Base-by-base conservation (phyloP, 2,888 invertebrate genomes). In the Caenorhabditis doughertyi region DNA sequence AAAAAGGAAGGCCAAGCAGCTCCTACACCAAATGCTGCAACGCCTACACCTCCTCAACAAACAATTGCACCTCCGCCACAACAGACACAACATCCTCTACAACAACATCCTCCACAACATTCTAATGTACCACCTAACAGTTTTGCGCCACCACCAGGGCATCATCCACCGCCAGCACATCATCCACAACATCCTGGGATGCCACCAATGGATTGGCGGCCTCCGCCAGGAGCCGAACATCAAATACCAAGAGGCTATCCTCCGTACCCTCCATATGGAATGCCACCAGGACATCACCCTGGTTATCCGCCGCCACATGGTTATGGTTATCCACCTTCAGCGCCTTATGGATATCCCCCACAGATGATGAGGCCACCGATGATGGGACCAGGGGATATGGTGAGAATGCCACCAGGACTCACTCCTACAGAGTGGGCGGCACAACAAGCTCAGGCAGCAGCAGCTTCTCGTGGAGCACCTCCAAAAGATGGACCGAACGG, bases 341-440 rank as follows among this genome's bases (percentile, higher is more conserved):
- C 53, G 1, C 47, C 42, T 3, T 71, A 65, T 18, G 65, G 65
- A 11, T 65, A 76, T 32, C 76, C 81, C 0, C 73, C 73, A 13
- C 60, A 79, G 2, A 86, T 86, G 86, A 88, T 88, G 86, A 71
- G 88, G 44, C 84, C 85, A 23, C 81, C 80, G n/a, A 77, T 65
- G 51, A 74, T 77, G 71, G 83, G 76, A 25, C 74, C 76, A 3
- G 51, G 56, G 1, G 88, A 88, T 21, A 47, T 88, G 72, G 88
- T 88, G 11, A 53, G 85, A 58, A 86, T 88, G 85, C 88, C 88
- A 35, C 86, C 85, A 5, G 88, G 88, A 53, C 85, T 83, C 21
- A 86, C 74, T 21, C 88, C 88, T 0, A 70, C 85, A 18, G 88
- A 88, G 74, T 88, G 88, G 88, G 85, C 88, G 0, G 84, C 85